Evolutionary conservation across 2,797 vertebrate genomes (phyloP), one percentile per base, ranked within the genome.

Genomic region (Cyclopterus lumpus): DNA sequence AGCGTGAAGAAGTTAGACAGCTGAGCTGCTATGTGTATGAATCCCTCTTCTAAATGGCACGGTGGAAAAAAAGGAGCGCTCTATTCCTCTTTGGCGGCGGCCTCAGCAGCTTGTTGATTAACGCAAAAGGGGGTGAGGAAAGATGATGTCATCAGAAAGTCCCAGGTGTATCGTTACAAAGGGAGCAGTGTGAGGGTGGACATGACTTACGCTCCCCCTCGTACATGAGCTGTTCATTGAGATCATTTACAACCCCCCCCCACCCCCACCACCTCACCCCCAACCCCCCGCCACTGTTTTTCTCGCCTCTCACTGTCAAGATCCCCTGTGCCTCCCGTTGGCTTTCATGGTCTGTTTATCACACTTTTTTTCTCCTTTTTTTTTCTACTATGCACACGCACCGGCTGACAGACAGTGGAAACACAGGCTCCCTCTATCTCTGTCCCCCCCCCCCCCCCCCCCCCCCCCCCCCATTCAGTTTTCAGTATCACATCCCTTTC

Each of bases 101-200:
- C 75, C 75, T 81, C 75, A 6, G 1, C 58, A 58, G 73, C 75
- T 34, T 71, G 71, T 82, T 81, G 80, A 92, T 86, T 80, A 84
- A 82, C 55, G 18, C 72, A 53, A 49, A 28, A 28, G 34, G 53
- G 40, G 38, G 53, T 14, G 26, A 87, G 74, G 58, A 77, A 67
- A 81, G 82, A 86, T 91, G 86, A 92, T 90, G 87, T 93, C 90
- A 93, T 85, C 84, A 85, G 71, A 88, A 70, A 65, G 77, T 90
- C 88, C 93, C 93, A 91, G 89, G 92, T 95, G 93, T 91, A 85
- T 81, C 62, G 62, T 90, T 79, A 94, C 91, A 95, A 93, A 93
- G 89, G 73, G 68, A 86, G 81, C 83, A 88, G 88, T 94, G 91
- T 93, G 46, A 84, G 77, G 71, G 55, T 81, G 81, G 86, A 71